Evolutionary conservation across 2,113 vertebrate species (phyloP).

Genomic region (Bubo bubo): DNA sequence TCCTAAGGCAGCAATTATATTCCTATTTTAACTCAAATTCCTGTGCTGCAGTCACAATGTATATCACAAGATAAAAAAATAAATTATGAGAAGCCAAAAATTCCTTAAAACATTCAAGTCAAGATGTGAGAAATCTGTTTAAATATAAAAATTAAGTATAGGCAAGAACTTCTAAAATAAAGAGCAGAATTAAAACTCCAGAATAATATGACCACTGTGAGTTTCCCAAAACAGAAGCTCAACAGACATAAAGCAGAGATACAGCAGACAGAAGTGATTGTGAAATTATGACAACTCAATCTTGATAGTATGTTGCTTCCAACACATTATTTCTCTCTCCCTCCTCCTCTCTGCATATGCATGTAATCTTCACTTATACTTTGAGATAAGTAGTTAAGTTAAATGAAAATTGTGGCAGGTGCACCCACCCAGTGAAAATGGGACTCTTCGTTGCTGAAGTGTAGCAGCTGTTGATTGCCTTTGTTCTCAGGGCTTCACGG

Average conservation of each 20-base stretch:
- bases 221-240: neutral
- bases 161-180: neutral
- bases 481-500: too few relatives aligned
- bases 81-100: neutral
- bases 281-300: neutral
- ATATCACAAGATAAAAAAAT: neutral
- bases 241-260: neutral
- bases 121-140: neutral
- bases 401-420: neutral
- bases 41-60: neutral
- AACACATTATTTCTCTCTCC: neutral
- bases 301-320: neutral
- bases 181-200: neutral
- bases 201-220: neutral
- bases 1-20: neutral
- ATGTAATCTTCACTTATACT: neutral
- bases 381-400: neutral
- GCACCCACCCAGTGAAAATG: too few relatives aligned
- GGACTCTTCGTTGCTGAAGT: too few relatives aligned
- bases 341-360: neutral
- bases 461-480: too few relatives aligned
- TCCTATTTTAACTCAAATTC: neutral
- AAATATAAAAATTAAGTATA: neutral
- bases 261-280: neutral
- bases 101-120: neutral